Evolutionary conservation across 2,888 invertebrate genomes (phyloP).

Genomic region (Scrobipalpa atriplicella): DNA sequence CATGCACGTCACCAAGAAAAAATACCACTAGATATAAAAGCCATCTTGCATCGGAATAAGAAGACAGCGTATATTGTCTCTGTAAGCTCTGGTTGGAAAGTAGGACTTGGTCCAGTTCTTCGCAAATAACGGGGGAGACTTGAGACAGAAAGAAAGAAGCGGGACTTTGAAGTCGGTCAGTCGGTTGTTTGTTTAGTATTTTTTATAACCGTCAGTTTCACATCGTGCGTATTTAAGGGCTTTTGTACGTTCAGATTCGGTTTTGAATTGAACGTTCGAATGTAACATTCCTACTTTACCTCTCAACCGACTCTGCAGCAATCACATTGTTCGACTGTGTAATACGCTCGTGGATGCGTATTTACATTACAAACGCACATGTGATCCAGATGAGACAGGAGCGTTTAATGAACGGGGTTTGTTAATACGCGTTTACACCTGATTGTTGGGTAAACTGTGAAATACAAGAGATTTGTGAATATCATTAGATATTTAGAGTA

Average conservation of each 20-base stretch:
- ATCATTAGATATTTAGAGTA: no score
- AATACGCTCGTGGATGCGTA: slow-evolving; percentile 1
- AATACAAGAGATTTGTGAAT: no score
- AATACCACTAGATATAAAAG: no score
- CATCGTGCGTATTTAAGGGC: no score
- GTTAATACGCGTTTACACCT: background rate
- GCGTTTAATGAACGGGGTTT: slow-evolving; percentile 1
- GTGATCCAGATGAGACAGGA: slow-evolving; percentile 9
- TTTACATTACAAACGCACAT: slow-evolving; percentile 14
- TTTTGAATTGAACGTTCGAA: background rate
- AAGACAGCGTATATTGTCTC: no score
- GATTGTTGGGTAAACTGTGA: background rate
- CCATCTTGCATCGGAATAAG: no score
- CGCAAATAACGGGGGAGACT: slow-evolving; percentile 27
- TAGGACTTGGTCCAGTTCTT: slow-evolving; percentile 27
- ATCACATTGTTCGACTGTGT: background rate
- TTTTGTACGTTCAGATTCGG: no score
- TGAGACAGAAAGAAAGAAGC: slow-evolving; percentile 26
- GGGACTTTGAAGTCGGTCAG: background rate
- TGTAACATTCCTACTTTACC: background rate
- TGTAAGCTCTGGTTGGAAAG: slow-evolving; percentile 9
- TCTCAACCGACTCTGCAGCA: background rate
- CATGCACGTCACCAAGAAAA: no score
- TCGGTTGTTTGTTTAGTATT: background rate
- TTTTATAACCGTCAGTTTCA: no score